Evolutionary conservation across 2,888 invertebrate species (phyloP), one percentile per base, ranked within the genome.

Genomic region (Caenorhabditis sp.): DNA sequence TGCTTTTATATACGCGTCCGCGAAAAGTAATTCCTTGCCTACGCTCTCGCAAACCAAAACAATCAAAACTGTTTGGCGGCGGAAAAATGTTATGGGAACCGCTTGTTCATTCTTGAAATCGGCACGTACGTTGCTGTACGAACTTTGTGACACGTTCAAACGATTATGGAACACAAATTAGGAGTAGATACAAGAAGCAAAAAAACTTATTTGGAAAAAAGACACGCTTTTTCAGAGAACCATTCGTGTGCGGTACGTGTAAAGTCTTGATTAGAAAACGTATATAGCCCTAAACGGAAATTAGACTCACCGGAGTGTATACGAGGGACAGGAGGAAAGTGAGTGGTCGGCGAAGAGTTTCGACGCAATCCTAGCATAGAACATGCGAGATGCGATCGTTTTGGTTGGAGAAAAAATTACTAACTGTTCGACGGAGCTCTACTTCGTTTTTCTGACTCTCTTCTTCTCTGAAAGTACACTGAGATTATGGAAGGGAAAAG

Each of bases 281-380:
- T n/a, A n/a, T n/a, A n/a, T n/a, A n/a, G n/a, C n/a, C n/a, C n/a
- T n/a, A n/a, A n/a, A n/a, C 35, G 6, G 35, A 35, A 9, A 9
- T 9, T 9, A n/a, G 70, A 24, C 56, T 43, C 17, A 53, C 53
- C 37, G 27, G 55, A 56, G 39, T 27, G 30, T 13, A 43, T 48
- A 27, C 32, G 52, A 13, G 41, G 15, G 22, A 26, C 26, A 9
- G 17, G 41, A 22, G 27, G 55, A n/a, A 46, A 17, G 27, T 27
- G 50, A 15, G 65, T 50, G 15, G 71, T 41, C 35, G 76, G 71
- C 35, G 77, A 66, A 59, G 81, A 81, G 65, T 81, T 81, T 53
- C 81, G 79, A 22, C 81, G 78, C 72, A 73, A 73, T 73, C 73
- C 78, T 65, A 79, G 72, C 73, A 81, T 76, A 58, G 81, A 75